Evolutionary conservation across 2,888 invertebrate genomes (phyloP), one percentile per base, ranked within the genome.

Genomic region (Myopa testacea): DNA sequence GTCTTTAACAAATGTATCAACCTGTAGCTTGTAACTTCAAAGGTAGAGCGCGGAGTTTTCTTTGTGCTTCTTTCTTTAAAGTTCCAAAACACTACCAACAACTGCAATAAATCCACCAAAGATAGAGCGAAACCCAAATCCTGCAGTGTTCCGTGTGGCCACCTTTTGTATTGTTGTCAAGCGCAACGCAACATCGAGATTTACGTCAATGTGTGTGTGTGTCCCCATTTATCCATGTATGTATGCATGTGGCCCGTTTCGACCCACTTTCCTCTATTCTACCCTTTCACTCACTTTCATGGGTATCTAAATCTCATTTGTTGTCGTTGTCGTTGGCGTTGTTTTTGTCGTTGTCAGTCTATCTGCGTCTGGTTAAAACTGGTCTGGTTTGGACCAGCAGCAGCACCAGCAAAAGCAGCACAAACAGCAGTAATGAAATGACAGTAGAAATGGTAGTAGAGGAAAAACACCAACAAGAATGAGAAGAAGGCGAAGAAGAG

Each of bases 351-450:
- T 40, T 73, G 73, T 45, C 62, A n/a, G n/a, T 38, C 63, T 52
- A 16, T 65, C 65, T 52, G 7, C 34, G 45, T 19, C 34, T 62
- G 73, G 16, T 45, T 14, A 34, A 63, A 73, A 73, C 40, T 60
- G 62, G 62, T 50, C 16, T 71, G 10, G 45, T 45, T 8, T 74
- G 65, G 1, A 67, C 45, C 40, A 69, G 19, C 16, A 67, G 38
- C 63, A 63, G 26, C 65, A 52, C 37, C 63, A 38, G 26, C 37
- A 58, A 55, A n/a, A n/a, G 34, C 55, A 63, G 26, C 68, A 52
- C 6, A 12, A 34, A 70, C n/a, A 37, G 34, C 63, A 63, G 19
- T 19, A n/a, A n/a, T 26, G 26, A 26, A 26, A 26, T 26, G 26
- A 14, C 55, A 55, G 16, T 55, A 65, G 37, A 16, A 65, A 14